Base-by-base conservation (phyloP, 1,140 invertebrate genomes). In the Orius insidiosus region DNA sequence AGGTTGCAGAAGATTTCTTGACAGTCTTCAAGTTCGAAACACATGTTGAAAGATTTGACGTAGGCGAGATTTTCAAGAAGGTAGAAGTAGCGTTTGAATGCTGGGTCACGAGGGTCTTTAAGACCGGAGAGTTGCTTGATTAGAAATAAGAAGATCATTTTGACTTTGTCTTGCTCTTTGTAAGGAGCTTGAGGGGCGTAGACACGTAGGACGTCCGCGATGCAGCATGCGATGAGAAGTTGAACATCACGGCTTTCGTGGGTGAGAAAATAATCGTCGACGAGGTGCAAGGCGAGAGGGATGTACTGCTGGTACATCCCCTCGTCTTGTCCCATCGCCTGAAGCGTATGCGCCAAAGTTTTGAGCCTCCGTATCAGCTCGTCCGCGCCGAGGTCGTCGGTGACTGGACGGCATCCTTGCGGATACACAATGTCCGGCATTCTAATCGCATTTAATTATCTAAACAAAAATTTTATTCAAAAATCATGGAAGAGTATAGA, bases 21-120 rank as follows among this genome's bases (percentile, higher is more conserved):
- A 56, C 85, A 94, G 62, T 96, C 90, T 63, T 97, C 92, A 33
- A 97, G 63, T 61, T 98, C 93, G 61, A 97, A 92, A 63, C 93
- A 97, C 80, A 98, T 96, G 63, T 96, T 96, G 63, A 98, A 98
- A 0, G 90, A 94, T 62, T 98, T 98, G 14, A 96, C 92, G 65
- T 93, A 97, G 7, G 92, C 90, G 50, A 98, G 70, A 66, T 96
- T 98, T 69, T 96, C 84, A 48, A 90, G 66, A 37, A 87, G 67
- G 66, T 98, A 98, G 66, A 97, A 97, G 62, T 97, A 98, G 53
- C 93, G 71, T 63, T 97, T 98, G 62, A 97, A 98, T 2, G 90
- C 89, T 15, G 92, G 86, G 67, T 96, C 86, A 63, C 96, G 94
- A 0, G 92, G 89, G 68, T 97, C 92, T 60, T 87, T 85, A 6